Evolutionary conservation across 2,797 vertebrate species (phyloP).

Genomic region (Steatocranus sp.): DNA sequence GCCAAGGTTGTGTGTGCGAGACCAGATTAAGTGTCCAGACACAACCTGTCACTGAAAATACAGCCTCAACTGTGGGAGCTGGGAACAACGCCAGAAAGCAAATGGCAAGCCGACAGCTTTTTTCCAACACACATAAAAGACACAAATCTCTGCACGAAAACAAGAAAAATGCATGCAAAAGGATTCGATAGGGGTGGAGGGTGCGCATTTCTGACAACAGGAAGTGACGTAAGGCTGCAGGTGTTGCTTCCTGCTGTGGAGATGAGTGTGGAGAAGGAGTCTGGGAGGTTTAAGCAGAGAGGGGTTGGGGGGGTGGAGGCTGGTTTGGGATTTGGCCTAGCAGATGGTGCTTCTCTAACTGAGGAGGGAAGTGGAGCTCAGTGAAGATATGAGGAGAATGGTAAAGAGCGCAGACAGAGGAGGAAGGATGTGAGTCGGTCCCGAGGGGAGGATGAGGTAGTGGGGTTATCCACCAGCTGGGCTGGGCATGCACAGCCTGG

Average conservation of each 20-base stretch:
- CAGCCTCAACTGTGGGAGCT: conserved; percentile 27
- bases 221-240: conserved; percentile 63
- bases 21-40: conserved; percentile 61
- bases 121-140: neutral
- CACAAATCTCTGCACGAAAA: neutral
- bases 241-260: conserved; percentile 57
- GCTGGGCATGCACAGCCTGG: conserved; percentile 38
- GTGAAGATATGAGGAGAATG: conserved; percentile 51
- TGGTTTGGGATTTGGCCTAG: conserved; percentile 35
- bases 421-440: conserved; percentile 64
- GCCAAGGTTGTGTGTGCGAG: conserved; percentile 58
- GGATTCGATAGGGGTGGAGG: neutral
- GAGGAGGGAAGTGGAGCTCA: conserved; percentile 55
- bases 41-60: conserved; percentile 45
- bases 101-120: neutral
- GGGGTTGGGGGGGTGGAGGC: neutral
- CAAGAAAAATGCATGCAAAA: neutral
- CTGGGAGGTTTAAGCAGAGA: conserved; percentile 2
- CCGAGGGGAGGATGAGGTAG: conserved; percentile 53
- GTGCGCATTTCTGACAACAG: conserved; percentile 23
- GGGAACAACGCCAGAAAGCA: conserved; percentile 23
- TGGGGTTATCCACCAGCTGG: conserved; percentile 57
- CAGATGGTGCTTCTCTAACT: conserved; percentile 59
- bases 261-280: conserved; percentile 32
- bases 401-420: conserved; percentile 42